These are phyloP conservation scores for Psylliodes chrysocephalus DNA, from an alignment of 2,888 invertebrate species.

Conservation along the genomic window DNA sequence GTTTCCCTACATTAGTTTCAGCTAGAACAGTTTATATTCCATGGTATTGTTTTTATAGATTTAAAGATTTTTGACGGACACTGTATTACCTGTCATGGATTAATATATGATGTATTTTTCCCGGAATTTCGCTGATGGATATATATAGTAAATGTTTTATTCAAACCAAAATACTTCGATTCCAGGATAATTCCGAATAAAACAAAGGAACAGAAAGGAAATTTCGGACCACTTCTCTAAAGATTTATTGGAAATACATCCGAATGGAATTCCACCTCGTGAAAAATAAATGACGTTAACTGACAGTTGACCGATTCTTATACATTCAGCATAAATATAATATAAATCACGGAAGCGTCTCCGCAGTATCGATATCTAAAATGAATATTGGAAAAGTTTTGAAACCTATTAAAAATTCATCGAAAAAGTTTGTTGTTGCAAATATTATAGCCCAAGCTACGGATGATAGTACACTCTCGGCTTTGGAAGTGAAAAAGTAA, in stretches of 20 bases:
- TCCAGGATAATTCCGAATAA: too few species aligned
- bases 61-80: too few species aligned
- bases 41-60: too few species aligned
- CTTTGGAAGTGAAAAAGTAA: slow-evolving; percentile 30
- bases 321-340: slow-evolving; percentile 23
- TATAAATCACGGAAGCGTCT: slow-evolving; percentile 15
- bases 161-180: too few species aligned
- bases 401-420: slow-evolving; percentile 36
- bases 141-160: too few species aligned
- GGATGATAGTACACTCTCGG: neutral
- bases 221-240: neutral
- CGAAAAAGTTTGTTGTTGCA: slow-evolving; percentile 25
- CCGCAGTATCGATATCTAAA: slow-evolving; percentile 27
- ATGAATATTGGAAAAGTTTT: slow-evolving; percentile 44
- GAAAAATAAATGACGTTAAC: slow-evolving; percentile 8
- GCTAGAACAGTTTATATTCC: too few species aligned
- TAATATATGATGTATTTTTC: too few species aligned
- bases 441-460: slow-evolving; percentile 1
- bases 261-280: neutral
- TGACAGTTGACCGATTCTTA: slow-evolving; percentile 28
- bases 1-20: too few species aligned
- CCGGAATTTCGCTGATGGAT: too few species aligned
- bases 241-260: slow-evolving; percentile 10
- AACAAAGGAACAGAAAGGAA: neutral
- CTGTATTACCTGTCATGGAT: too few species aligned